These are phyloP conservation scores for Sweltsa coloradensis DNA, from an alignment of 1,140 invertebrate genomes.

Conservation along the genomic window DNA sequence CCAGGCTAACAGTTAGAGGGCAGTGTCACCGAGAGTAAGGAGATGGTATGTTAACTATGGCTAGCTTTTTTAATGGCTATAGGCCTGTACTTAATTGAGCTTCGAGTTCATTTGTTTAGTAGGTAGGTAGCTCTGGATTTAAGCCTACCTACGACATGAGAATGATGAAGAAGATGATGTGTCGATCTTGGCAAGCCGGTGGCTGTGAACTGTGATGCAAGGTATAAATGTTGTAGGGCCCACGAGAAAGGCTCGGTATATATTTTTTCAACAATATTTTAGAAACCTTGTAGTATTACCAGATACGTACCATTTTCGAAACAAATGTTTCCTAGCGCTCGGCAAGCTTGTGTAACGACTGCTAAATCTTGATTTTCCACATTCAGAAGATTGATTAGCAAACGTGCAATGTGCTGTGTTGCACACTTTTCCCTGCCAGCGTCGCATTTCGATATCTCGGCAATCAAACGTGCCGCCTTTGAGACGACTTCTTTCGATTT, in stretches of 20 bases:
- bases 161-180: too few relatives aligned
- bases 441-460: constrained; percentile 57
- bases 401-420: constrained; percentile 39
- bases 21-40: too few relatives aligned
- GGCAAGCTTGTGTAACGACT: constrained; percentile 53
- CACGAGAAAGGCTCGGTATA: not conserved
- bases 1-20: too few relatives aligned
- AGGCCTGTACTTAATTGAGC: too few relatives aligned
- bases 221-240: not conserved
- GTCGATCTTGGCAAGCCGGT: too few relatives aligned
- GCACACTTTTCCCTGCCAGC: constrained; percentile 51
- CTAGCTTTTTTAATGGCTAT: too few relatives aligned
- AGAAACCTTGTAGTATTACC: constrained; percentile 1
- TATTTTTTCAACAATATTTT: not conserved
- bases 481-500: constrained; percentile 2
- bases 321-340: constrained; percentile 77
- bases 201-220: too few relatives aligned
- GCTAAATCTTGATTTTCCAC: constrained; percentile 26
- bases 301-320: constrained; percentile 63
- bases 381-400: constrained; percentile 39
- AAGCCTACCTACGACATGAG: too few relatives aligned
- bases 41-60: too few relatives aligned
- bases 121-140: too few relatives aligned
- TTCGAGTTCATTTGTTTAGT: too few relatives aligned
- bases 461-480: constrained; percentile 29